Evolutionary conservation across 2,888 invertebrate genomes (phyloP), one percentile per base, ranked within the genome.

Genomic region (Drosophila pseudotakahashii): DNA sequence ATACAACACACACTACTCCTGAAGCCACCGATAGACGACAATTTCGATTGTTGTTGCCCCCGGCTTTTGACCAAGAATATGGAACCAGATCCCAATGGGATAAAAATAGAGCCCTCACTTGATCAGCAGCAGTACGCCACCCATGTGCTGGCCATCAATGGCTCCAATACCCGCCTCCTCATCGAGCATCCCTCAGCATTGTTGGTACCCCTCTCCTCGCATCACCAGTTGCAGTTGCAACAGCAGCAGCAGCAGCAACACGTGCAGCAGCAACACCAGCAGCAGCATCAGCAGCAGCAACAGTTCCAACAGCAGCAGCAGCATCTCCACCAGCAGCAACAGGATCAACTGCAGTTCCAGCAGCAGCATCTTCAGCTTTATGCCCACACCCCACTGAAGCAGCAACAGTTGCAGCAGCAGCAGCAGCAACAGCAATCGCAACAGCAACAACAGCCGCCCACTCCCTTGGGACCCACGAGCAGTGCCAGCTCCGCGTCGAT

Each of bases 71-170:
- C 85, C 84, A 91, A 91, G 89, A 90, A 91, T 91, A 91, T 91
- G 91, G 92, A 92, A 89, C 89, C 91, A 88, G 90, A 91, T 89
- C 90, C 91, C 88, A 91, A 90, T 88, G 90, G 91, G 90, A 92
- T 92, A 87, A 92, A 92, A 89, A 90, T 92, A 86, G 92, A 92
- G 88, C 89, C 91, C 78, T 83, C 91, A 77, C 88, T 91, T 79
- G 92, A 92, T 81, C 91, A 90, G 70, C 89, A 89, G 71, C 91
- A 91, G 67, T 91, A 91, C 83, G 89, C 91, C 32, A 90, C 91
- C 53, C 91, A 91, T 88, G 85, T 91, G 75, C 82, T 92, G 72
- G 89, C 92, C 79, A 88, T 91, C 73, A 91, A 91, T 89, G 91
- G 91, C 79, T 88, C 91, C 75, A 91, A 91, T 78, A 90, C 91